phyloP scores from a whole-genome alignment of 2,797 vertebrate species.

The Clamator glandarius region DNA sequence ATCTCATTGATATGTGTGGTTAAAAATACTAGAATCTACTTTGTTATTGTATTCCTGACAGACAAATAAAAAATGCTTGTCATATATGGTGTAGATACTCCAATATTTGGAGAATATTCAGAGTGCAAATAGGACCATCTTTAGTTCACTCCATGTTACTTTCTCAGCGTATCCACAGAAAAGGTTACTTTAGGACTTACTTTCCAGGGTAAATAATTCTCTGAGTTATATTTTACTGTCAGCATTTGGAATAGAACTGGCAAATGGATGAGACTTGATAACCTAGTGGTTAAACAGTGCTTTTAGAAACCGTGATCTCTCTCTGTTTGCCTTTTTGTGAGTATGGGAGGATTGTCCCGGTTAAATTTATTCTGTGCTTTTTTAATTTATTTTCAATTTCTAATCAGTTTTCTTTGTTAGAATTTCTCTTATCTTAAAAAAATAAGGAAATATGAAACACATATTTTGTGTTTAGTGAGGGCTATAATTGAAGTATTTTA shows the following conservation, averaged over 20 bases:
- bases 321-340: not conserved
- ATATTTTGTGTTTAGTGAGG: not conserved
- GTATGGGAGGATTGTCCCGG: not conserved
- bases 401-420: not conserved
- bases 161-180: not conserved
- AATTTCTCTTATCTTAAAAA: not conserved
- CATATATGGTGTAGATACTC: not conserved
- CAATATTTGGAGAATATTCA: not conserved
- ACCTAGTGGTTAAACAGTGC: not conserved
- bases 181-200: not conserved
- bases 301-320: not conserved
- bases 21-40: not conserved
- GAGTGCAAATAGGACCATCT: not conserved
- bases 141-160: not conserved
- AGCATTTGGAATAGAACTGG: not conserved
- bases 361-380: not conserved
- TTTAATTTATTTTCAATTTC: not conserved
- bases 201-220: not conserved
- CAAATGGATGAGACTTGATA: not conserved
- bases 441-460: not conserved
- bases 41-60: not conserved
- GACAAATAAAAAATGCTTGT: not conserved
- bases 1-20: not conserved
- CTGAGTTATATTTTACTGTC: not conserved
- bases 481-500: not conserved